phyloP scores from a whole-genome alignment of 2,113 vertebrate genomes.

The Plestiodon gilberti region DNA sequence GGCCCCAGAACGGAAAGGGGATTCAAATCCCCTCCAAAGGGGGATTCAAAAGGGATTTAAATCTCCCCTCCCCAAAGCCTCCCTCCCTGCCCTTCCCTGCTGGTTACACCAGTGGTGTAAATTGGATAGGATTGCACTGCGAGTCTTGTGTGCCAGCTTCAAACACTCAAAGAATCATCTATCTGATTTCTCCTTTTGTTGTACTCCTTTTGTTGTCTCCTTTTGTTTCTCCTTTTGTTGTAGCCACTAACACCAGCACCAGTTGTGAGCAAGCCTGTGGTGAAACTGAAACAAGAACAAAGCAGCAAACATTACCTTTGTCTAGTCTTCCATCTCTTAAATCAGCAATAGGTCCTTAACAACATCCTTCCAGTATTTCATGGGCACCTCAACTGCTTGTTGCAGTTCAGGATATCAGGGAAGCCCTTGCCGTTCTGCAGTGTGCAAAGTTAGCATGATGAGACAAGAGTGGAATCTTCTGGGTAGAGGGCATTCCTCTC shows the following conservation, averaged over 20 bases:
- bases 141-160: too few relatives aligned
- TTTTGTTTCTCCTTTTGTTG: neutral
- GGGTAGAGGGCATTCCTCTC: neutral
- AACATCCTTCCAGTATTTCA: neutral
- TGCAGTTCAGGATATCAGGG: neutral
- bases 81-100: too few relatives aligned
- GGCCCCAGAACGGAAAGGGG: too few relatives aligned
- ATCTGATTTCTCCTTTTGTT: neutral
- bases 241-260: neutral
- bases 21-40: too few relatives aligned
- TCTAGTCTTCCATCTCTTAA: neutral
- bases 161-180: neutral
- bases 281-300: neutral
- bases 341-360: neutral
- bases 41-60: too few relatives aligned
- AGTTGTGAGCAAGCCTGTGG: neutral
- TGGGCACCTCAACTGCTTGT: neutral
- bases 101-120: too few relatives aligned
- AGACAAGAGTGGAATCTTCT: neutral
- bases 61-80: too few relatives aligned
- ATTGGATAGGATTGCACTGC: too few relatives aligned
- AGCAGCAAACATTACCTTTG: neutral
- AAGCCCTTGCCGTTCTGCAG: neutral
- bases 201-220: too few relatives aligned
- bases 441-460: neutral